These are phyloP conservation scores for Scytalopus superciliaris DNA, from an alignment of 2,113 vertebrate species.

Conservation along the genomic window DNA sequence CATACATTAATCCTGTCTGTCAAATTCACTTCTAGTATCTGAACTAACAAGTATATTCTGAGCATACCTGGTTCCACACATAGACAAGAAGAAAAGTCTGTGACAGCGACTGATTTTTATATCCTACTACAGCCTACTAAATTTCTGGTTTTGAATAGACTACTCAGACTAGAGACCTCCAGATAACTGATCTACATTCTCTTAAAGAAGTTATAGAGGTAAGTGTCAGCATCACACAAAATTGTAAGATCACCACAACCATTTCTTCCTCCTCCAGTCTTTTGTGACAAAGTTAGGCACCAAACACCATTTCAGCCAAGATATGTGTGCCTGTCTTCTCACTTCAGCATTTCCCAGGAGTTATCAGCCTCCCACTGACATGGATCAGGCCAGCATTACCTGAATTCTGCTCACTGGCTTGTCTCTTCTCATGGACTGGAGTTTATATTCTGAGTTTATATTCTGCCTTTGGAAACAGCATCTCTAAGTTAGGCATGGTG, in stretches of 20 bases:
- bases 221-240: not conserved
- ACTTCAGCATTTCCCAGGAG: not conserved
- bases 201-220: not conserved
- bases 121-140: not conserved
- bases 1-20: not conserved
- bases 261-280: not conserved
- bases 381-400: not conserved
- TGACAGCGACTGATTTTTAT: not conserved
- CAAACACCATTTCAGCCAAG: not conserved
- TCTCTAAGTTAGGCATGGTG: not conserved
- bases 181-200: not conserved
- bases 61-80: not conserved
- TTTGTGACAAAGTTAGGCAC: not conserved
- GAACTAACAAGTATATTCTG: not conserved
- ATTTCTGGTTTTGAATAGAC: not conserved
- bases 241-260: not conserved
- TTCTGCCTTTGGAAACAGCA: not conserved
- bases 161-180: not conserved
- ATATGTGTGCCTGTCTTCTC: not conserved
- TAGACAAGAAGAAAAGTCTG: not conserved
- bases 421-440: not conserved
- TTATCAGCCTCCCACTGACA: not conserved
- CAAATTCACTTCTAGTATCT: not conserved
- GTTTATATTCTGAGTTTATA: not conserved
- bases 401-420: not conserved